Percentiles rank a stretch among this genome's conserved stretches.
Conservation (phyloP, 2,888 invertebrate genomes). For the Perizoma flavofasciatum region DNA sequence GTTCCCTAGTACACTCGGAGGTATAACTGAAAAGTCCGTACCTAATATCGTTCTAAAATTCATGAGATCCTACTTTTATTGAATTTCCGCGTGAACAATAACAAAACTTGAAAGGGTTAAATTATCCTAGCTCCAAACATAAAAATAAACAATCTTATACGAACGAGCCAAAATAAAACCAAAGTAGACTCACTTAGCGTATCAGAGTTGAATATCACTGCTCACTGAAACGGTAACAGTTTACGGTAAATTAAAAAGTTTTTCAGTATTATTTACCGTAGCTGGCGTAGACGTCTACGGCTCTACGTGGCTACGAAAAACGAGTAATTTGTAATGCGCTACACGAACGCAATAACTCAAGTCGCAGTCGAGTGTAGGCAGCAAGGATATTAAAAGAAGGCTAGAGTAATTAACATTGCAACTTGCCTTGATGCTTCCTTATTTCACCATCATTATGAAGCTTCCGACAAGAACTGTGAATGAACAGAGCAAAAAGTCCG, state of each 20-base stretch:
- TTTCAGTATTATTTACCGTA: slow-evolving; percentile 35
- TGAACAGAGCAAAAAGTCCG: slow-evolving; percentile 10
- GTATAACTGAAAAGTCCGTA: slow-evolving; percentile 21
- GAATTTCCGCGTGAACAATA: slow-evolving; percentile 32
- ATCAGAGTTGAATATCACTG: slow-evolving; percentile 24
- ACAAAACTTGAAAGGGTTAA: slow-evolving; percentile 29
- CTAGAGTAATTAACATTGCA: slow-evolving; percentile 56
- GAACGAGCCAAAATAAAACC: slow-evolving; percentile 17
- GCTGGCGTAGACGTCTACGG: slow-evolving; percentile 45
- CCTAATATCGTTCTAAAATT: slow-evolving; percentile 28
- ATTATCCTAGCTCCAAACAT: slow-evolving; percentile 16
- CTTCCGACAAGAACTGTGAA: slow-evolving; percentile 10
- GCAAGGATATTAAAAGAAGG: slow-evolving; percentile 60
- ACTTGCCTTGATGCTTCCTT: slow-evolving; percentile 44
- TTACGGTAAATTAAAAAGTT: slow-evolving; percentile 32
- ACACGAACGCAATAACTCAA: slow-evolving; percentile 71
- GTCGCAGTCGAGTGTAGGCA: slow-evolving; percentile 51
- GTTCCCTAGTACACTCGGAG: slow-evolving; percentile 17
- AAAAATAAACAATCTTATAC: slow-evolving; percentile 22
- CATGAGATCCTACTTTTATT: slow-evolving; percentile 28
- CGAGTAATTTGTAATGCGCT: slow-evolving; percentile 59
- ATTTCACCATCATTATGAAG: slow-evolving; percentile 28
- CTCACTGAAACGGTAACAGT: slow-evolving; percentile 27
- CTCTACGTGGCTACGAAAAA: slow-evolving; percentile 53
- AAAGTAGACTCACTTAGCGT: slow-evolving; percentile 16